Conservation (phyloP, 2,113 vertebrate genomes). For the Microcebus jonahi region DNA sequence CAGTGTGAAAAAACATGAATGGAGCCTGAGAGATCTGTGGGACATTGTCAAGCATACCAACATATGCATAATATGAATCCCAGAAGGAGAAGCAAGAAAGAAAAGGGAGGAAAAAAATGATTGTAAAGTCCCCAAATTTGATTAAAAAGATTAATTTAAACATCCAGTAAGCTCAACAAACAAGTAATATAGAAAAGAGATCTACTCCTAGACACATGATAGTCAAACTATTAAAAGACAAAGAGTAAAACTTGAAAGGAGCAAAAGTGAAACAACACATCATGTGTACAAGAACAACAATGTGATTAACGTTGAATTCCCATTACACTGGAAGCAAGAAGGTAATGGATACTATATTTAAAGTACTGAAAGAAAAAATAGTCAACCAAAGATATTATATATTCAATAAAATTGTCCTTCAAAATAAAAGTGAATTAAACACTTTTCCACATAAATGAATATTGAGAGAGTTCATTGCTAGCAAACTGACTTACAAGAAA, state of each 20-base stretch:
- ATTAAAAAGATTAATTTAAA: slow-evolving; percentile 17
- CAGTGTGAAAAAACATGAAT: neutral
- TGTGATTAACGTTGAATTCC: neutral
- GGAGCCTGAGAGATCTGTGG: neutral
- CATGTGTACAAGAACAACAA: neutral
- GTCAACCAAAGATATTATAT: neutral
- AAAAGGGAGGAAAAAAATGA: neutral
- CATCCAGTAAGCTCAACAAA: neutral
- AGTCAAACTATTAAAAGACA: neutral
- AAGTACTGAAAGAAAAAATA: neutral
- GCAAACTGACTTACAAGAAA: neutral
- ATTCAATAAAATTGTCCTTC: neutral
- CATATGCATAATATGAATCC: neutral
- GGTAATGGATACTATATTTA: neutral
- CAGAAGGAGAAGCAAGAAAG: neutral
- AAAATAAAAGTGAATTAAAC: neutral
- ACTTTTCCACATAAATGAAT: neutral
- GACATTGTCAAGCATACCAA: neutral
- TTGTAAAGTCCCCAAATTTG: neutral
- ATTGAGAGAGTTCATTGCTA: neutral
- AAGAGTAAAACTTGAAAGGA: neutral
- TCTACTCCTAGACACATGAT: neutral
- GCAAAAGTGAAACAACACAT: neutral
- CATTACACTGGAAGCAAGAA: neutral
- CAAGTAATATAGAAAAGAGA: neutral